Percentiles rank a stretch among this genome's conserved stretches.
These are phyloP conservation scores for Choristoneura rosaceana DNA, from an alignment of 2,888 invertebrate genomes.

Conservation along the genomic window DNA sequence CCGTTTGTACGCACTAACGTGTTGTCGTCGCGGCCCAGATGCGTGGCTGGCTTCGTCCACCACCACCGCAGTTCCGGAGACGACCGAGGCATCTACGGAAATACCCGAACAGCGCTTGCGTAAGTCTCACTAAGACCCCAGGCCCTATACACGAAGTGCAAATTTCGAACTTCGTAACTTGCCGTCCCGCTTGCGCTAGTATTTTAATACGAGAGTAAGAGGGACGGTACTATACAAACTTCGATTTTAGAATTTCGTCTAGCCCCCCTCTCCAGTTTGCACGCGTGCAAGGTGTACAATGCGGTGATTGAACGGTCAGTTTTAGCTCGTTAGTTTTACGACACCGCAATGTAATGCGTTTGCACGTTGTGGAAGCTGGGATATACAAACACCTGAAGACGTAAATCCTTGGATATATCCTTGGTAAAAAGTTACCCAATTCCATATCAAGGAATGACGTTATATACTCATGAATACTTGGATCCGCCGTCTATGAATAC, in stretches of 20 bases:
- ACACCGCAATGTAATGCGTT: background rate
- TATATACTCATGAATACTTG: too few relatives aligned
- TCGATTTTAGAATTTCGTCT: too few relatives aligned
- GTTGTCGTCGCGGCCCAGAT: conserved; percentile 51
- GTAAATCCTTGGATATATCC: background rate
- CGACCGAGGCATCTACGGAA: conserved; percentile 54
- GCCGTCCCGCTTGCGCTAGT: too few relatives aligned
- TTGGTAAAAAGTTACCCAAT: background rate
- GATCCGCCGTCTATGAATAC: too few relatives aligned
- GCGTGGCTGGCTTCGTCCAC: conserved; percentile 57
- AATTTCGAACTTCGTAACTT: too few relatives aligned
- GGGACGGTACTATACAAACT: too few relatives aligned
- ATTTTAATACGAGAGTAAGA: too few relatives aligned
- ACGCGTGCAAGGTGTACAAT: background rate
- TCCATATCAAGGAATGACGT: background rate
- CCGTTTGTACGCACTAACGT: conserved; percentile 65
- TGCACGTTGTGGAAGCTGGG: background rate
- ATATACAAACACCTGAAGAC: background rate
- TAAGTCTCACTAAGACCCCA: conserved; percentile 24
- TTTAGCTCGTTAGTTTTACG: background rate
- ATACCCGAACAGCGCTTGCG: conserved; percentile 38
- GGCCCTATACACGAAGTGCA: background rate
- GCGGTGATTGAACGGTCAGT: background rate
- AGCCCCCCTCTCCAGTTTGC: too few relatives aligned
- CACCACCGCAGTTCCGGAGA: conserved; percentile 57